Evolutionary conservation across 2,797 vertebrate genomes (phyloP), one percentile per base, ranked within the genome.

Genomic region (Anguilla obscura): DNA sequence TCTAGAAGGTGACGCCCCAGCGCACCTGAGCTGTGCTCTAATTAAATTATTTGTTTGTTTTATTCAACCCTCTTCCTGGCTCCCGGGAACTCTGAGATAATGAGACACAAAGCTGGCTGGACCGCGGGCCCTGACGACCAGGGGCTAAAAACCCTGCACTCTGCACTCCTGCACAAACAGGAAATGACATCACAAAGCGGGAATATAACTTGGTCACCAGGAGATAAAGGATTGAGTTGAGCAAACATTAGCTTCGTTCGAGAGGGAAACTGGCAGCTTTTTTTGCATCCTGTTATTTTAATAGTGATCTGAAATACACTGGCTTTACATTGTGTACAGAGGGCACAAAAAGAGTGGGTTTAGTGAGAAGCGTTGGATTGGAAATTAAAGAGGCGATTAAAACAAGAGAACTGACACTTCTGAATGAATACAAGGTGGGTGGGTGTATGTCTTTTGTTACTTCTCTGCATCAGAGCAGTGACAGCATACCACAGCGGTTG

Each of bases 51-150:
- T 48, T 82, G 79, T 82, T 82, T 82, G 79, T 12, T 27, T 82
- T 82, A 82, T n/a, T 82, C 79, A 48, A 50, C 79, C 79, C 79
- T 82, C 79, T 82, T 82, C 79, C 79, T 82, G 79, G 40, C 40
- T 50, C 79, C 79, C 24, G 8, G 24, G 40, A 82, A 50, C 40
- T 21, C 79, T 82, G 79, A 48, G 79, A 82, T 82, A 82, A 82
- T 50, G 40, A 50, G 79, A 24, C 79, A n/a, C 18, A 45, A 45
- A 80, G 16, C 76, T 8, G 33, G 76, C 40, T 50, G 40, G 79
- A 48, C 79, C 1, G 45, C 40, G 50, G 79, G 18, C 79, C 45
- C 45, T 50, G 79, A 50, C 6, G 9, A 50, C 18, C 79, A 82
- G 79, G 24, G 79, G 40, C 45, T 21, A 21, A 48, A 45, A 82